A percentile compares a stretch with the other conserved stretches of the same genome.
phyloP scores from a whole-genome alignment of 1,140 invertebrate species.

The Macrostomum lignano region DNA sequence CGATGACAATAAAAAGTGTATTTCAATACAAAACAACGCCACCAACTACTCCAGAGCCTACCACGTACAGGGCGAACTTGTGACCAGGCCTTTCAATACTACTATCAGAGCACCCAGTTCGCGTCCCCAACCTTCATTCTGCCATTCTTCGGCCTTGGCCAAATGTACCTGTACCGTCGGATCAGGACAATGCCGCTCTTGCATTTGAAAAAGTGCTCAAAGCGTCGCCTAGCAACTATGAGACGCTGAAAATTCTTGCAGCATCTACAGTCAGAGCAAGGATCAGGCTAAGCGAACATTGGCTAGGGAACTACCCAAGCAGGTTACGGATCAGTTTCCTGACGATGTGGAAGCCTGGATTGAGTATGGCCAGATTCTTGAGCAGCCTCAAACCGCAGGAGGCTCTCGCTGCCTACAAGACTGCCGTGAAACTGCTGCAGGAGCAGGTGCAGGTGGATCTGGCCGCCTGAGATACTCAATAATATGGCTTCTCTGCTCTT shows the following conservation, averaged over 20 bases:
- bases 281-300: slow-evolving; percentile 62
- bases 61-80: slow-evolving; percentile 45
- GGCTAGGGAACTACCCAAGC: slow-evolving; percentile 38
- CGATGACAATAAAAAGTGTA: too few relatives aligned
- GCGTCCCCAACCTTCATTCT: slow-evolving; percentile 71
- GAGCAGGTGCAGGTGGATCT: too few relatives aligned
- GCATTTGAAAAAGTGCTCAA: slow-evolving; percentile 97
- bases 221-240: slow-evolving; percentile 81
- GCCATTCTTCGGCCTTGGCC: slow-evolving; percentile 83
- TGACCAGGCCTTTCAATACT: slow-evolving; percentile 94
- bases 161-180: slow-evolving; percentile 95
- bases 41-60: slow-evolving; percentile 27
- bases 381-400: slow-evolving; percentile 63
- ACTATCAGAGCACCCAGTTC: slow-evolving; percentile 95
- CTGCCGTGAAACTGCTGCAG: slow-evolving; percentile 61
- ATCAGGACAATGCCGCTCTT: too few relatives aligned
- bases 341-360: slow-evolving; percentile 98
- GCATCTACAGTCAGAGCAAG: slow-evolving; percentile 63
- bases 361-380: slow-evolving; percentile 82
- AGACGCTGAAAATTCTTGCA: slow-evolving; percentile 95
- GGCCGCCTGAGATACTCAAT: slow-evolving; percentile 88
- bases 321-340: slow-evolving; percentile 74
- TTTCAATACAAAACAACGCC: too few relatives aligned
- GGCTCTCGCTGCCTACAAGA: slow-evolving; percentile 40
- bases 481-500: slow-evolving; percentile 85